Evolutionary conservation across 2,888 invertebrate species (phyloP).

Genomic region (Eulithis testata): DNA sequence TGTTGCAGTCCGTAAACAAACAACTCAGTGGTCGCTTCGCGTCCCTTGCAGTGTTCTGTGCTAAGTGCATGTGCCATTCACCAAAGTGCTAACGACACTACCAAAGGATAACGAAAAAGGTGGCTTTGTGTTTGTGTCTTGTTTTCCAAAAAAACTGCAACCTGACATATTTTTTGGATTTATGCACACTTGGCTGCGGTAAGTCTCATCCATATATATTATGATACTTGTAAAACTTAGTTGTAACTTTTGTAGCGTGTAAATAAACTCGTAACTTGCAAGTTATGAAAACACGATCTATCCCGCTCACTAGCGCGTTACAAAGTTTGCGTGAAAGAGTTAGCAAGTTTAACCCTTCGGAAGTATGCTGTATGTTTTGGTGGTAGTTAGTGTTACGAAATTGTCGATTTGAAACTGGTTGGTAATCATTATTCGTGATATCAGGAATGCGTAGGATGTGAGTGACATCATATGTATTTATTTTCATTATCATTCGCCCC

Average conservation of each 20-base stretch:
- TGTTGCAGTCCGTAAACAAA: constrained; percentile 71
- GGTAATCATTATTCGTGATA: constrained; percentile 23
- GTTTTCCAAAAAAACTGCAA: constrained; percentile 72
- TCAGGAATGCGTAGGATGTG: constrained; percentile 48
- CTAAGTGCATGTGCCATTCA: constrained; percentile 65
- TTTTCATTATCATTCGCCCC: constrained; percentile 28
- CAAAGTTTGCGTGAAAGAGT: constrained; percentile 62
- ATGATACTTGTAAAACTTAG: constrained; percentile 36
- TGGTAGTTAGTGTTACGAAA: constrained; percentile 72
- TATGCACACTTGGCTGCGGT: constrained; percentile 80
- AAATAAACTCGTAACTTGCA: constrained; percentile 53
- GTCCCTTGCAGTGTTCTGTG: constrained; percentile 59
- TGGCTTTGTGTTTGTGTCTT: constrained; percentile 78
- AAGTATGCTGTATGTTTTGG: constrained; percentile 78
- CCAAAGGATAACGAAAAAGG: constrained; percentile 57
- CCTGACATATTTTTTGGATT: constrained; percentile 76
- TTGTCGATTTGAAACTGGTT: constrained; percentile 47
- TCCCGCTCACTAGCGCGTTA: constrained; percentile 57
- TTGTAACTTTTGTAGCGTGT: constrained; percentile 57
- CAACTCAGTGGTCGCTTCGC: constrained; percentile 60
- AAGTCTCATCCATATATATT: constrained; percentile 51
- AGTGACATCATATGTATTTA: constrained; percentile 63
- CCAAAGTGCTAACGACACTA: constrained; percentile 62
- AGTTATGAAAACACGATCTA: constrained; percentile 68
- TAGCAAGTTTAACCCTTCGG: constrained; percentile 64